A percentile compares a stretch with the other conserved stretches of the same genome.
phyloP scores from a whole-genome alignment of 2,113 vertebrate genomes.

The Pollimyrus isidori region DNA sequence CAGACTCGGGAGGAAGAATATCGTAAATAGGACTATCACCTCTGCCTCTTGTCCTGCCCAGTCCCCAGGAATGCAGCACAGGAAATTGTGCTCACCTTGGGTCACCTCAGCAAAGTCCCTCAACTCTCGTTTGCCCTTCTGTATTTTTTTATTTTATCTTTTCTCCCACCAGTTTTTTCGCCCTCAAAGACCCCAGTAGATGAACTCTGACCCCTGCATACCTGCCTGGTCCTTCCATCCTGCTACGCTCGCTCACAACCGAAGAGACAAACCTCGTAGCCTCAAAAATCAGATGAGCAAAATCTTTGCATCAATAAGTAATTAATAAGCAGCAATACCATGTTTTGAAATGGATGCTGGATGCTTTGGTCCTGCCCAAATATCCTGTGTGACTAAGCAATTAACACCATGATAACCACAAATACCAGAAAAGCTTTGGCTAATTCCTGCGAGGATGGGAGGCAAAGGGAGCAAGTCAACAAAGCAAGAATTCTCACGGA shows the following conservation, averaged over 20 bases:
- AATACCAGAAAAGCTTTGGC: background rate
- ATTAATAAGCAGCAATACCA: background rate
- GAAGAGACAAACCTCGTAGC: background rate
- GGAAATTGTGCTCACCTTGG: background rate
- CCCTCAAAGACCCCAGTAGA: background rate
- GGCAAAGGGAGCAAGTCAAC: background rate
- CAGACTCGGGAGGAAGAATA: background rate
- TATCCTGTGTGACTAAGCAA: background rate
- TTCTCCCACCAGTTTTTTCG: background rate
- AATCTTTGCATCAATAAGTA: background rate
- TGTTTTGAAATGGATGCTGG: background rate
- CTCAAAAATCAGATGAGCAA: background rate
- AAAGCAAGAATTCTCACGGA: background rate
- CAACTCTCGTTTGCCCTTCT: background rate
- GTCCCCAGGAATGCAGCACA: background rate
- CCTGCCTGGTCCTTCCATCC: background rate
- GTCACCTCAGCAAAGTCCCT: background rate
- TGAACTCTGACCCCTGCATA: background rate
- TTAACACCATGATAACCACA: too few species aligned
- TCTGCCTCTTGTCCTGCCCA: background rate
- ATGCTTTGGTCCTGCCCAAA: background rate
- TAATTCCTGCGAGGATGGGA: background rate
- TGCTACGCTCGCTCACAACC: background rate
- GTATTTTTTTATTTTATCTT: background rate
- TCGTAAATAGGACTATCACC: background rate